phyloP scores from a whole-genome alignment of 1,140 invertebrate genomes.

The Nephila pilipes region DNA sequence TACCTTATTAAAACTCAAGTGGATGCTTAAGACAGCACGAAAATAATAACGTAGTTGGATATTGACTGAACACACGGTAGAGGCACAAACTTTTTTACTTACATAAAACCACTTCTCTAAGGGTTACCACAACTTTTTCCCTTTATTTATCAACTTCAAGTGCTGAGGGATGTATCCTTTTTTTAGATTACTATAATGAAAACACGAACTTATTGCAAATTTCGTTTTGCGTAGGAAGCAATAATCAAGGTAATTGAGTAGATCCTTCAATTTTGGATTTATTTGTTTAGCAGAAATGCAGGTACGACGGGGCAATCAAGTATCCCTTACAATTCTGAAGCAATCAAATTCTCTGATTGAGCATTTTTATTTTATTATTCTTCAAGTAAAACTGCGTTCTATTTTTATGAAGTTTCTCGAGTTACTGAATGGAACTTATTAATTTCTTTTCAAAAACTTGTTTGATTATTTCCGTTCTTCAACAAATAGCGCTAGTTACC shows the following conservation, averaged over 20 bases:
- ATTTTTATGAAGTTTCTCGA: not conserved
- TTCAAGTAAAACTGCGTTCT: not conserved
- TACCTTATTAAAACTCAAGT: constrained; percentile 36
- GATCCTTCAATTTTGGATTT: constrained; percentile 25
- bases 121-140: constrained; percentile 49
- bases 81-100: constrained; percentile 9
- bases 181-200: constrained; percentile 19
- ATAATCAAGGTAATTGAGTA: constrained; percentile 49
- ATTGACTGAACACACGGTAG: not conserved
- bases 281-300: constrained; percentile 6
- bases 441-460: constrained; percentile 33
- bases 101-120: constrained; percentile 30
- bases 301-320: not conserved
- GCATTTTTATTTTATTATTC: not conserved
- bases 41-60: constrained; percentile 27
- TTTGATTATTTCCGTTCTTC: not conserved
- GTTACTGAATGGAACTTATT: constrained; percentile 41
- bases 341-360: constrained; percentile 44
- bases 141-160: constrained; percentile 44
- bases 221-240: constrained; percentile 1
- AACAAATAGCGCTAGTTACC: not conserved
- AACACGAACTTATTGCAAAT: not conserved
- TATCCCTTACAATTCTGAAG: constrained; percentile 16
- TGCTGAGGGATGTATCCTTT: not conserved
- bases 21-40: constrained; percentile 16